phyloP scores from a whole-genome alignment of 2,888 invertebrate genomes.

The Parnassius glacialis region DNA sequence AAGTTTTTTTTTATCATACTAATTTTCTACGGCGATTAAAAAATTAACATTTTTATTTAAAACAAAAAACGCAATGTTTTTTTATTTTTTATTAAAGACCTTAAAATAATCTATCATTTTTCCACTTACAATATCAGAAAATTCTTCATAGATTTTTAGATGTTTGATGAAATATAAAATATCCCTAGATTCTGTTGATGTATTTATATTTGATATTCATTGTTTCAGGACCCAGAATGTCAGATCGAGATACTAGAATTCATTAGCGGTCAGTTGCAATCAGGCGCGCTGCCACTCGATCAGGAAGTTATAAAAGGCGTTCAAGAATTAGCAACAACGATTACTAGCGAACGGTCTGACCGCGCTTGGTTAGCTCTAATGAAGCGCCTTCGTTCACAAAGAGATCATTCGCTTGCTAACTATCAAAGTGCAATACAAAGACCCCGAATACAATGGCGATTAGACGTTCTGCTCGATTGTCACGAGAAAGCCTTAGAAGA shows the following conservation, averaged over 20 bases:
- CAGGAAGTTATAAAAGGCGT: conserved; percentile 51
- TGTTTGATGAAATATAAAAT: no score
- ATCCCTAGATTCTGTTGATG: no score
- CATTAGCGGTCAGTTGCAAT: conserved; percentile 58
- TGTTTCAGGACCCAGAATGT: conserved; percentile 56
- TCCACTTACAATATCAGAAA: no score
- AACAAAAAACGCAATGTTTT: no score
- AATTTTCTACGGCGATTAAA: no score
- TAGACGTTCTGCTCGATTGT: conserved; percentile 45
- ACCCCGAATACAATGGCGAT: conserved; percentile 58
- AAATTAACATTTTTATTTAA: no score
- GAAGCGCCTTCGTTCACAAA: conserved; percentile 39
- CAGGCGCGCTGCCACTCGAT: conserved; percentile 62
- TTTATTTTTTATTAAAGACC: no score
- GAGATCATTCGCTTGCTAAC: conserved; percentile 36
- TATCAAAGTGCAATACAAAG: conserved; percentile 39
- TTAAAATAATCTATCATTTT: no score
- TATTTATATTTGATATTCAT: background rate
- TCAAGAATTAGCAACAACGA: conserved; percentile 45
- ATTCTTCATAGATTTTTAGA: no score
- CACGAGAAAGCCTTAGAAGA: conserved; percentile 46
- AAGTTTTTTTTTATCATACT: no score
- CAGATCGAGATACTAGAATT: conserved; percentile 66
- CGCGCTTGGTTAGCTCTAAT: conserved; percentile 59
- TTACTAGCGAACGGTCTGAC: conserved; percentile 59